A percentile compares a stretch with the other conserved stretches of the same genome.
Evolutionary conservation across 2,888 invertebrate genomes (phyloP).

Genomic region (Melinaea marsaeus): DNA sequence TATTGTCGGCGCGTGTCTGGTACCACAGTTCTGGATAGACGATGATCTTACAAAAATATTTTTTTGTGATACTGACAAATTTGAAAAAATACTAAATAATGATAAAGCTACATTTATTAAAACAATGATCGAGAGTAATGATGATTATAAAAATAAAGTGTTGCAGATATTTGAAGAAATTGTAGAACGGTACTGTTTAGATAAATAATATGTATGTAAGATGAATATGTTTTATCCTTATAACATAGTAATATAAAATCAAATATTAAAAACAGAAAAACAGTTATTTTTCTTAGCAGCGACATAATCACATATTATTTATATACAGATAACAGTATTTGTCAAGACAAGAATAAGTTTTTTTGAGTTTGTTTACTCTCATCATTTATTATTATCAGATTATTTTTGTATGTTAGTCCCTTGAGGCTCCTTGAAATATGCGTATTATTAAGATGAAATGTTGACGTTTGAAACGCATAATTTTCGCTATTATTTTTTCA

Average conservation of each 20-base stretch:
- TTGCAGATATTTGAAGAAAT: conserved; percentile 77
- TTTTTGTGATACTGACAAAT: conserved; percentile 69
- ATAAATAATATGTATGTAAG: conserved; percentile 1
- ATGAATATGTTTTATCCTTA: background rate
- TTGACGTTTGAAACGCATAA: too few species aligned
- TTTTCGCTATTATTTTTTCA: background rate
- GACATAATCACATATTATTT: too few species aligned
- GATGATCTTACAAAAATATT: conserved; percentile 64
- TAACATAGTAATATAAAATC: background rate
- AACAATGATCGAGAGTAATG: conserved; percentile 72
- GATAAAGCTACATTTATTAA: conserved; percentile 76
- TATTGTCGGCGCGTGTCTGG: conserved; percentile 75
- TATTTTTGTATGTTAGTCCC: too few species aligned
- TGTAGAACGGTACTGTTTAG: conserved; percentile 63
- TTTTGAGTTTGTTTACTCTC: too few species aligned
- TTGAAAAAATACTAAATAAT: conserved; percentile 73
- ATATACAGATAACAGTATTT: too few species aligned
- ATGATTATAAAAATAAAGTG: conserved; percentile 68
- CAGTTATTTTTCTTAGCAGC: too few species aligned
- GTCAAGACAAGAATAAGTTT: too few species aligned
- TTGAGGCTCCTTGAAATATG: too few species aligned
- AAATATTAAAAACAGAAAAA: too few species aligned
- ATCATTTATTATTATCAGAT: too few species aligned
- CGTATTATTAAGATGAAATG: too few species aligned
- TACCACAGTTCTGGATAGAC: conserved; percentile 74